Evolutionary conservation across 2,797 vertebrate species (phyloP).

Genomic region (Hephaestus fuliginosus): DNA sequence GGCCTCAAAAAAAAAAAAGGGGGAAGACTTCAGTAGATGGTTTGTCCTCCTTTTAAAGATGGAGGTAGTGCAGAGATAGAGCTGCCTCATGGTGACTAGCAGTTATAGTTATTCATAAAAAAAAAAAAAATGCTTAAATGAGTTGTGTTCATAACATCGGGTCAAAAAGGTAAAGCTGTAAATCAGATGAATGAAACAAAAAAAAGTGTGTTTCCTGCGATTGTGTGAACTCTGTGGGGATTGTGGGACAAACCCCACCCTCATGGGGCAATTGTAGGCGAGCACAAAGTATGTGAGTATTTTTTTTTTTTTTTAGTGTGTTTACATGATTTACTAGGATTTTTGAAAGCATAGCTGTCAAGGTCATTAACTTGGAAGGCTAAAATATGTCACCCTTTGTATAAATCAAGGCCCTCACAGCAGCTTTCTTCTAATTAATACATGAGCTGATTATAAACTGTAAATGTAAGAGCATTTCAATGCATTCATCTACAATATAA

Average conservation of each 20-base stretch:
- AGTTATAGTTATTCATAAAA: neutral
- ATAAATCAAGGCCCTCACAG: too few relatives aligned
- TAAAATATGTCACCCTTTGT: neutral
- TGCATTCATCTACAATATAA: neutral
- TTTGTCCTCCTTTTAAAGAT: neutral
- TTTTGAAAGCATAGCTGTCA: neutral
- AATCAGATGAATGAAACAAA: neutral
- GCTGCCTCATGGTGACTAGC: constrained; percentile 18
- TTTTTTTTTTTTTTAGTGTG: neutral
- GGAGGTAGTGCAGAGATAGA: neutral
- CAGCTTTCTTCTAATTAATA: too few relatives aligned
- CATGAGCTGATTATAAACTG: neutral
- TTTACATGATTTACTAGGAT: neutral
- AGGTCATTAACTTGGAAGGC: neutral
- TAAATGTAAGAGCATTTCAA: neutral
- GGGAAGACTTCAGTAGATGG: neutral
- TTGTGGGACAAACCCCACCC: constrained; percentile 64
- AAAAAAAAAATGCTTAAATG: too few relatives aligned
- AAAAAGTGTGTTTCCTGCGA: constrained; percentile 1
- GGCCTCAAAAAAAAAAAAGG: neutral
- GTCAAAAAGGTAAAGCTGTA: neutral
- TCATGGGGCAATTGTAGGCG: constrained; percentile 36
- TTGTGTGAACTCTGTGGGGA: constrained; percentile 33
- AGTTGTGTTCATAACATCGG: neutral
- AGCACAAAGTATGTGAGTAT: constrained; percentile 31